These are phyloP conservation scores for Drosophila ananassae DNA, from an alignment of 1,140 invertebrate genomes.

Conservation along the genomic window DNA sequence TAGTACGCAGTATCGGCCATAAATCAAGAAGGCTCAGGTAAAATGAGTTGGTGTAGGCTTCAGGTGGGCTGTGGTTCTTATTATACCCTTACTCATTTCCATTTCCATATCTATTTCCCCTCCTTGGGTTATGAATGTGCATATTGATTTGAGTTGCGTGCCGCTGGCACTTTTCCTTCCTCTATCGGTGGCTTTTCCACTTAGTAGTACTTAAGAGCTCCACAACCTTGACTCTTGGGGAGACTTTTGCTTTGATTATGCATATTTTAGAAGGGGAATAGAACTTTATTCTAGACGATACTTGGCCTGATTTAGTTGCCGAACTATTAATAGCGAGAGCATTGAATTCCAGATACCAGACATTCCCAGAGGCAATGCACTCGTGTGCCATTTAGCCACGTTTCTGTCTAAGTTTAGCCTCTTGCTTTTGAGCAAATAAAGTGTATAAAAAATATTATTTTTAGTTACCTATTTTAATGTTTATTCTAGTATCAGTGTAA, in stretches of 20 bases:
- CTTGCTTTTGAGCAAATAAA: slow-evolving; percentile 19
- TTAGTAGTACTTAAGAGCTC: slow-evolving; percentile 39
- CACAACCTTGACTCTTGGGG: slow-evolving; percentile 54
- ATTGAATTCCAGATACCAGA: slow-evolving; percentile 44
- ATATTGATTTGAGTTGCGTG: slow-evolving; percentile 77
- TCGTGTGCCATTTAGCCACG: slow-evolving; percentile 67
- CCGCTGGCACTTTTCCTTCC: slow-evolving; percentile 43
- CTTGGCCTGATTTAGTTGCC: slow-evolving; percentile 38
- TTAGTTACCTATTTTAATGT: not conserved
- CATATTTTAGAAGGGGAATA: slow-evolving; percentile 16
- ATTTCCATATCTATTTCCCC: slow-evolving; percentile 6
- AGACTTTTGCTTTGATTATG: slow-evolving; percentile 33
- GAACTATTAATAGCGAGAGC: slow-evolving; percentile 52
- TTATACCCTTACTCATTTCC: slow-evolving; percentile 16
- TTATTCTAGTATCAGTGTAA: slow-evolving; percentile 1
- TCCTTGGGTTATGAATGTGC: slow-evolving; percentile 20
- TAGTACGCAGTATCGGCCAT: slow-evolving; percentile 35
- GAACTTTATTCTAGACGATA: not conserved
- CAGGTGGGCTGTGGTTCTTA: not conserved
- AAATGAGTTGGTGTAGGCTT: slow-evolving; percentile 47
- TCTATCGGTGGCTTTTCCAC: slow-evolving; percentile 25
- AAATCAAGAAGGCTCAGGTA: slow-evolving; percentile 48
- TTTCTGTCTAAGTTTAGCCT: slow-evolving; percentile 61
- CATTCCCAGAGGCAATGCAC: slow-evolving; percentile 64
- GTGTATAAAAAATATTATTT: slow-evolving; percentile 4